phyloP scores from a whole-genome alignment of 2,888 invertebrate genomes.

The Tinea semifulvella region DNA sequence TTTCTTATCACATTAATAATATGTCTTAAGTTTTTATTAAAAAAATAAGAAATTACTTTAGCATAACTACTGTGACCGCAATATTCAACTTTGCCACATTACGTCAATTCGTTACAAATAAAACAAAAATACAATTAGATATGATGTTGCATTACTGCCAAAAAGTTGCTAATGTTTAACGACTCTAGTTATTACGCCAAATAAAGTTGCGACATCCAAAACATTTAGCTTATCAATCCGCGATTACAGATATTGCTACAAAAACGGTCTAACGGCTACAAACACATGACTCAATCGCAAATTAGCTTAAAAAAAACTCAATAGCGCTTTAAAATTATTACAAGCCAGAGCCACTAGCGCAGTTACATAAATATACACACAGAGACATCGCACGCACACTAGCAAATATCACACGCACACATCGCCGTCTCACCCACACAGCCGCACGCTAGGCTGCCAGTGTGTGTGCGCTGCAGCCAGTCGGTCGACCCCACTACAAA shows the following conservation, averaged over 20 bases:
- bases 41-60: slow-evolving; percentile 1
- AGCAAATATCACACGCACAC: slow-evolving; percentile 30
- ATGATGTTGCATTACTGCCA: background rate
- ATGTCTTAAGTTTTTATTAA: background rate
- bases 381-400: slow-evolving; percentile 23
- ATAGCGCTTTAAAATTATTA: slow-evolving; percentile 49
- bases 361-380: slow-evolving; percentile 56
- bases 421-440: slow-evolving; percentile 9
- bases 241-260: slow-evolving; percentile 15
- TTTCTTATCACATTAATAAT: background rate
- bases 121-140: background rate
- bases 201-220: background rate
- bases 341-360: slow-evolving; percentile 35
- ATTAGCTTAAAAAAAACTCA: slow-evolving; percentile 57
- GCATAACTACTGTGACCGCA: background rate
- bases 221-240: slow-evolving; percentile 18
- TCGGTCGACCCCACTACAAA: slow-evolving; percentile 61
- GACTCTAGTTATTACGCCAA: slow-evolving; percentile 6
- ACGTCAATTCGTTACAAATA: slow-evolving; percentile 5
- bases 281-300: slow-evolving; percentile 59
- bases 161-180: too few species aligned
- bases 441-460: too few species aligned
- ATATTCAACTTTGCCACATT: slow-evolving; percentile 2
- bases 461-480: slow-evolving; percentile 46
- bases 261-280: slow-evolving; percentile 29